Evolutionary conservation across 1,140 invertebrate genomes (phyloP).

Genomic region (Anoplolepis gracilipes): DNA sequence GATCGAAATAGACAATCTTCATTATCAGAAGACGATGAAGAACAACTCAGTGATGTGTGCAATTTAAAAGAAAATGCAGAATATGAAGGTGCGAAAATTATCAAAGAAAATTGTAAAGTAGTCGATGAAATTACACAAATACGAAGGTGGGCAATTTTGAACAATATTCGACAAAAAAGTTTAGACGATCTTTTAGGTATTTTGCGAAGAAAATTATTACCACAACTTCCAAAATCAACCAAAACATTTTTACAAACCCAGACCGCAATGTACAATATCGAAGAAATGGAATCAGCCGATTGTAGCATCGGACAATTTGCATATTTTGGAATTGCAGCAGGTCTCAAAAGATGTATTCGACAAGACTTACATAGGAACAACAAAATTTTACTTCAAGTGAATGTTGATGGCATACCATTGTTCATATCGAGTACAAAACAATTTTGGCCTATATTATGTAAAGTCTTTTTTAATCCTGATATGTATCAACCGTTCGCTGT

Average conservation of each 20-base stretch:
- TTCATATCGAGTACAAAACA: not conserved
- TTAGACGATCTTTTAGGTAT: not conserved
- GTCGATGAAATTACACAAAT: not conserved
- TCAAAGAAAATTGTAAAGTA: no score
- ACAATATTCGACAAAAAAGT: not conserved
- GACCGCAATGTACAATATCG: not conserved
- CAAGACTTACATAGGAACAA: not conserved
- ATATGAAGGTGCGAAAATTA: no score
- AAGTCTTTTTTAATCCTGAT: not conserved
- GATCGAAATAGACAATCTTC: no score
- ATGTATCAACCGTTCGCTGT: not conserved
- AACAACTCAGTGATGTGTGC: no score
- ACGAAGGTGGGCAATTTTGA: not conserved
- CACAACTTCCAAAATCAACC: not conserved
- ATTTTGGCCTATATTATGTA: not conserved
- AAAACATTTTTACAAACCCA: not conserved
- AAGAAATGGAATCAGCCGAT: not conserved
- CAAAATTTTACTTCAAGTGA: not conserved
- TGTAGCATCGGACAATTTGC: not conserved
- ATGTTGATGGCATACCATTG: not conserved
- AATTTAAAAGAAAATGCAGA: no score
- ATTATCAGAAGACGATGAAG: no score
- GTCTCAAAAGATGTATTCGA: not conserved
- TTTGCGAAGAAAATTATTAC: not conserved
- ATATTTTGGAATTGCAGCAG: not conserved